Evolutionary conservation across 2,888 invertebrate genomes (phyloP), one percentile per base, ranked within the genome.

Genomic region (Reticulitermes lucifugus): DNA sequence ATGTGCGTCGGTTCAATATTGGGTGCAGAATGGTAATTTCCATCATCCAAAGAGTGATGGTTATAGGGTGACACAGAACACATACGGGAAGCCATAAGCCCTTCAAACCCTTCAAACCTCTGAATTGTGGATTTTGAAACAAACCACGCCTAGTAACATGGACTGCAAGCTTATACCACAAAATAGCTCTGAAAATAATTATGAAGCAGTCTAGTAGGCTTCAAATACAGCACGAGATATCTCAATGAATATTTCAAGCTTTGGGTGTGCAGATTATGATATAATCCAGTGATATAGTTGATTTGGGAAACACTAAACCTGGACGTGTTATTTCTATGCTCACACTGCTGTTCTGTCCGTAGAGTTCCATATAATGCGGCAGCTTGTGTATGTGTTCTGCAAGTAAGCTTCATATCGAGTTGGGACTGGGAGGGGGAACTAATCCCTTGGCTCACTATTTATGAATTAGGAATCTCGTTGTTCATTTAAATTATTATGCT

Each of bases 391-490:
- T 75, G 75, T 75, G 41, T 46, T 46, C 46, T 75, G 22, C 75
- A 75, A 29, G 75, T 46, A 75, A 75, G 75, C 75, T 75, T 75
- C 75, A 75, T 75, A 46, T 75, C 10, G 43, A 75, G 21, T 75
- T 71, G 22, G 3, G 73, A 75, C 43, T 12, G 75, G 75, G 18
- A 21, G 43, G 75, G 43, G 35, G 75, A 75, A 75, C 43, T 75
- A 75, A 75, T 75, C 75, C 75, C 75, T 75, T 43, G 35, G 75
- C 43, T 75, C 75, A 75, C 75, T 75, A 21, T 75, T 43, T 75
- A 75, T 75, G 75, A 75, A 75, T 75, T 75, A 41, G 75, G 75
- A 75, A 75, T 43, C 73, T 73, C 73, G 73, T 75, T 43, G 75
- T 75, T 43, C 75, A 46, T 75, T 75, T 75, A 75, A 75, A 75